phyloP scores from a whole-genome alignment of 2,113 vertebrate species.

The Peromyscus californicus region DNA sequence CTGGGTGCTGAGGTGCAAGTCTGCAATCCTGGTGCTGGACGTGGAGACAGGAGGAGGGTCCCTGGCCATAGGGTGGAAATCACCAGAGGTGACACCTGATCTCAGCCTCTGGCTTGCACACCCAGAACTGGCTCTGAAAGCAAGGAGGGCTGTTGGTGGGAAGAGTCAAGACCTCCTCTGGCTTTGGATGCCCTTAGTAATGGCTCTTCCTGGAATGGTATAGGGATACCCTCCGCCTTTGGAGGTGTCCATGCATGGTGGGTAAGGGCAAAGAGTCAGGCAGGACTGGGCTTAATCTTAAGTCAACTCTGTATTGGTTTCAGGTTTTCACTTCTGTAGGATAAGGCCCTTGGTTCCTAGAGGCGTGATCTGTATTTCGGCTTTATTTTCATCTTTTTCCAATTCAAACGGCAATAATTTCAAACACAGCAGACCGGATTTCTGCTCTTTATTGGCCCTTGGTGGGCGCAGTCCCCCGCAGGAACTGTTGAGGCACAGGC shows the following conservation, averaged over 20 bases:
- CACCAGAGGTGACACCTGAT: not conserved
- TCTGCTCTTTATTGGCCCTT: not conserved
- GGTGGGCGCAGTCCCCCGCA: not conserved
- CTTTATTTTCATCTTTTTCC: conserved; percentile 21
- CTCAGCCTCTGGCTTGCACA: not conserved
- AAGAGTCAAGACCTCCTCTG: not conserved
- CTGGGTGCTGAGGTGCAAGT: not conserved
- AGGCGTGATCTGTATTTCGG: not conserved
- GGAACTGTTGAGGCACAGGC: not conserved
- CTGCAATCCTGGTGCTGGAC: not conserved
- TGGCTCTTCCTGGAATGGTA: not conserved
- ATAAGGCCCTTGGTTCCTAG: not conserved
- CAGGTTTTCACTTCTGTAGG: not conserved
- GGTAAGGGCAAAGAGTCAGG: not conserved
- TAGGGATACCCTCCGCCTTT: not conserved
- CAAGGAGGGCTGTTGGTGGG: not conserved
- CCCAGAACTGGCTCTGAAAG: not conserved
- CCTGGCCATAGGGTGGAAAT: not conserved
- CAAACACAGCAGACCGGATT: not conserved
- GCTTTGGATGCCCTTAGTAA: not conserved
- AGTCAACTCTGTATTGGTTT: not conserved
- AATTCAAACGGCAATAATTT: conserved; percentile 31
- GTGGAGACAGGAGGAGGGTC: not conserved
- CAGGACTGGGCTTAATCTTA: not conserved
- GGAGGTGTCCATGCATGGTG: not conserved